Evolutionary conservation across 2,113 vertebrate species (phyloP).

Genomic region (Gopherus evgoodei): DNA sequence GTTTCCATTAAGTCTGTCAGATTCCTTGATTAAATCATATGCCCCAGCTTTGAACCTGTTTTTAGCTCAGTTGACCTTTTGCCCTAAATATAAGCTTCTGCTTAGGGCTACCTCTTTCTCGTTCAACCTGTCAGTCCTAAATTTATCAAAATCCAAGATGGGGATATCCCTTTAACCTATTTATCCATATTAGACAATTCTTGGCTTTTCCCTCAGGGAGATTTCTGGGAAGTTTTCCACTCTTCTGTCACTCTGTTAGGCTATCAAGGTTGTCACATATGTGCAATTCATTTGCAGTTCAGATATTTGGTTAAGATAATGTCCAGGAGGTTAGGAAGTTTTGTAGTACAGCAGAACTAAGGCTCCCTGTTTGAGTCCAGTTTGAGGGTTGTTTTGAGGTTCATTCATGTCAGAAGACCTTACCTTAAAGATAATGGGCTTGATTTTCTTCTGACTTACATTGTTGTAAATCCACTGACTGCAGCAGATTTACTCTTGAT

Average conservation of each 20-base stretch:
- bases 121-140: constrained; percentile 70
- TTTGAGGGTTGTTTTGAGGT: neutral
- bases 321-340: constrained; percentile 27
- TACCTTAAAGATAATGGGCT: neutral
- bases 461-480: constrained; percentile 17
- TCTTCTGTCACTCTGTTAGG: constrained; percentile 59
- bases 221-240: constrained; percentile 59
- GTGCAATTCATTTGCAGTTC: constrained; percentile 52
- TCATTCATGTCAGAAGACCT: neutral
- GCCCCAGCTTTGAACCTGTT: constrained; percentile 56
- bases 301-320: constrained; percentile 41
- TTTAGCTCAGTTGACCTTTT: constrained; percentile 75
- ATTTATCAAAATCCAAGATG: constrained; percentile 65
- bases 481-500: neutral
- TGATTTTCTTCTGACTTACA: neutral
- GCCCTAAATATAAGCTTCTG: constrained; percentile 76
- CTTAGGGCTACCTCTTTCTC: constrained; percentile 76
- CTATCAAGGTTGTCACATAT: constrained; percentile 67
- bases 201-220: constrained; percentile 60
- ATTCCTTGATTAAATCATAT: constrained; percentile 76
- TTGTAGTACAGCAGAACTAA: neutral
- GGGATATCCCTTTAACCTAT: constrained; percentile 65
- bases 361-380: neutral
- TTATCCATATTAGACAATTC: constrained; percentile 71
- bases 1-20: constrained; percentile 72